These are phyloP conservation scores for Drosophila serrata DNA, from an alignment of 1,140 invertebrate species.

Conservation along the genomic window DNA sequence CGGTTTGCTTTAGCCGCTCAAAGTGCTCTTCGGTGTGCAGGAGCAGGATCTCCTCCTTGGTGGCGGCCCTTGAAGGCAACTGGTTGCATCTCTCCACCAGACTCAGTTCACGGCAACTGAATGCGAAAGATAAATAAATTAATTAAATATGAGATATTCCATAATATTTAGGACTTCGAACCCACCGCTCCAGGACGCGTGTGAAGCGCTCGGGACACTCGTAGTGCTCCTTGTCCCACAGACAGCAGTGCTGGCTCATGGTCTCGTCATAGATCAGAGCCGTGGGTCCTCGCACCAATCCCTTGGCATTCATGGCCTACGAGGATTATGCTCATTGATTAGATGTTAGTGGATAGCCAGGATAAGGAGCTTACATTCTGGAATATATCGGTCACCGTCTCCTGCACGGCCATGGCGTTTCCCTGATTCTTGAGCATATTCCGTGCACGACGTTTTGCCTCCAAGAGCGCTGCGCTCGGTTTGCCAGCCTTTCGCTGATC, in stretches of 20 bases:
- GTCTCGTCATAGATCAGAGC: conserved; percentile 92
- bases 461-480: conserved; percentile 86
- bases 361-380: conserved; percentile 86
- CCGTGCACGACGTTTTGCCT: conserved; percentile 87
- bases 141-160: neutral
- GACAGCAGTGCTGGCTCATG: conserved; percentile 92
- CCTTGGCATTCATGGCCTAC: conserved; percentile 89
- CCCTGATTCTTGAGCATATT: conserved; percentile 86
- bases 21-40: conserved; percentile 89
- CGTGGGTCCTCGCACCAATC: conserved; percentile 87
- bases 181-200: conserved; percentile 89
- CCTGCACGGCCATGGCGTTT: conserved; percentile 68
- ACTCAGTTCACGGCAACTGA: conserved; percentile 90
- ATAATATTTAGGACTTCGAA: neutral
- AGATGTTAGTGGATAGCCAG: neutral
- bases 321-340: conserved; percentile 15
- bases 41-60: conserved; percentile 89
- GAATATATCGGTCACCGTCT: conserved; percentile 87
- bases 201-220: conserved; percentile 93
- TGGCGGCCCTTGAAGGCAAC: conserved; percentile 88
- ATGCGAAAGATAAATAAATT: neutral
- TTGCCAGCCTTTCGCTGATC: conserved; percentile 62
- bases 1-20: conserved; percentile 89
- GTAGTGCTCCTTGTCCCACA: conserved; percentile 94
- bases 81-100: conserved; percentile 90